Evolutionary conservation across 92 coral and sea anemone species (phyloP).

Genomic region (Zoanthus solanderi): DNA sequence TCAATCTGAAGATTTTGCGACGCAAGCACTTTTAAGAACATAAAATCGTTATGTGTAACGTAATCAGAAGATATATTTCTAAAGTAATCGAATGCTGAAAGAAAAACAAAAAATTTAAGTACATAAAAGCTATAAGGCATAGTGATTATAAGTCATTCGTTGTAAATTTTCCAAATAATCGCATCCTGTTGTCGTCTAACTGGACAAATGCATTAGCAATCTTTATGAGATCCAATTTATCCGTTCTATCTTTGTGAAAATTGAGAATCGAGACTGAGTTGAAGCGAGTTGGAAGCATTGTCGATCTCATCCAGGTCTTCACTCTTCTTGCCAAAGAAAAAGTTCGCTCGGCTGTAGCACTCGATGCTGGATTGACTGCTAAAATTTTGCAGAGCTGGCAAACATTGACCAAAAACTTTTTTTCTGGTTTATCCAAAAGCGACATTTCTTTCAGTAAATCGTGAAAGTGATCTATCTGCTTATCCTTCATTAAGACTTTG

Average conservation of each 20-base stretch:
- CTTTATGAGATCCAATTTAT: background rate
- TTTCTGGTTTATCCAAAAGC: background rate
- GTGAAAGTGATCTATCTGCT: background rate
- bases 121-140: background rate
- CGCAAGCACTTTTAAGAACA: background rate
- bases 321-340: too few relatives aligned
- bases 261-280: background rate
- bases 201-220: background rate
- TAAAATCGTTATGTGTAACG: background rate
- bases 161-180: background rate
- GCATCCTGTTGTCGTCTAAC: background rate
- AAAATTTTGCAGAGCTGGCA: background rate
- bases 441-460: background rate
- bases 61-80: conserved; percentile 1
- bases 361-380: background rate
- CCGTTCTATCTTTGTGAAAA: background rate
- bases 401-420: background rate
- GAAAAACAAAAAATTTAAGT: background rate
- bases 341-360: too few relatives aligned
- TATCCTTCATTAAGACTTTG: background rate
- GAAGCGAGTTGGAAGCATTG: background rate
- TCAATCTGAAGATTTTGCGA: background rate
- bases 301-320: background rate
- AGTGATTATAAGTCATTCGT: too few relatives aligned
- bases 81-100: background rate